Percentiles rank a stretch among this genome's conserved stretches.
Conservation (phyloP, 2,113 vertebrate genomes). For the Salvelinus alpinus region DNA sequence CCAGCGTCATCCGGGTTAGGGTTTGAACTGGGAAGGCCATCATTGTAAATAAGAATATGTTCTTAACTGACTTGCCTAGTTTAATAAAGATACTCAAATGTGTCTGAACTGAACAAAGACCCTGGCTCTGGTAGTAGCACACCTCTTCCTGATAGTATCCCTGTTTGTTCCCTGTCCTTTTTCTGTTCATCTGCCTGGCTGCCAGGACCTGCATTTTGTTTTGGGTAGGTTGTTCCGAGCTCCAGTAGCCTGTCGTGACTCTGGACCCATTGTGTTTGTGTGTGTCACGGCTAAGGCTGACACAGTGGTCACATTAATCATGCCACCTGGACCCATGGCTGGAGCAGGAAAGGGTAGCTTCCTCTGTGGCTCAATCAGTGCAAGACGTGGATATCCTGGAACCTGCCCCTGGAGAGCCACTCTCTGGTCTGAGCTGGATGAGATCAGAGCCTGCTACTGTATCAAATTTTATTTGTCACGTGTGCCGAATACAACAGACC, state of each 20-base stretch:
- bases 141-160: constrained; percentile 1
- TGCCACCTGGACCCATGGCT: constrained; percentile 53
- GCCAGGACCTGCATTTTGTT: constrained; percentile 10
- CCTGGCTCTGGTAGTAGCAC: not conserved
- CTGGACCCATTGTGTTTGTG: constrained; percentile 23
- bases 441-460: not conserved
- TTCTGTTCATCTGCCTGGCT: not conserved
- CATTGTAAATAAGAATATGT: no score
- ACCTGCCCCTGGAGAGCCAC: no score
- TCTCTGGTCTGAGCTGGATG: not conserved
- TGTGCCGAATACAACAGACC: no score
- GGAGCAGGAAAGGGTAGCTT: constrained; percentile 63
- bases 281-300: not conserved
- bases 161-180: not conserved
- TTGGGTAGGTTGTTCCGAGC: not conserved
- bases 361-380: constrained; percentile 49
- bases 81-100: constrained; percentile 9
- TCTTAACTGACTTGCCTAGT: no score
- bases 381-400: constrained; percentile 63
- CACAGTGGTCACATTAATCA: constrained; percentile 1
- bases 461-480: no score
- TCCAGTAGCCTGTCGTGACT: not conserved
- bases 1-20: no score
- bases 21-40: no score
- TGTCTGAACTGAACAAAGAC: constrained; percentile 31